Conservation (phyloP, 1,140 invertebrate genomes). For the Rhyacophila brunnea region DNA sequence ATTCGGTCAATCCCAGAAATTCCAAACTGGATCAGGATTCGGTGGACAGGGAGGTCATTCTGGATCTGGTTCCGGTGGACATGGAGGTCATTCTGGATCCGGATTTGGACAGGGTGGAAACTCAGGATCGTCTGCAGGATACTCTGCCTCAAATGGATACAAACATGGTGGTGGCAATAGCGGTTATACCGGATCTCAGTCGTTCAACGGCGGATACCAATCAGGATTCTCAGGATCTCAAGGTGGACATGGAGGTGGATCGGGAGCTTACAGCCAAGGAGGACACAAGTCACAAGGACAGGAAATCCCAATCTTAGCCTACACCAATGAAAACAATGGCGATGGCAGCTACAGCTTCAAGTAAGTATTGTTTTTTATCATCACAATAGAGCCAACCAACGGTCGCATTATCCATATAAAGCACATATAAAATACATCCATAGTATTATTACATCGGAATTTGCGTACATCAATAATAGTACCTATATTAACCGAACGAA, state of each 20-base stretch:
- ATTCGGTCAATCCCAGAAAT: slow-evolving; percentile 3
- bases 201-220: slow-evolving; percentile 16
- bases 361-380: no score
- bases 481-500: no score
- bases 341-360: slow-evolving; percentile 41
- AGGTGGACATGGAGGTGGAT: neutral
- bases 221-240: slow-evolving; percentile 8
- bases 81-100: slow-evolving; percentile 1
- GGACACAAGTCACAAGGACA: slow-evolving; percentile 24
- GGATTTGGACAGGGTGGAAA: slow-evolving; percentile 9
- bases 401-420: no score
- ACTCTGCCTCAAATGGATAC: slow-evolving; percentile 2
- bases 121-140: slow-evolving; percentile 3
- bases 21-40: slow-evolving; percentile 2
- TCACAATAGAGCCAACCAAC: no score
- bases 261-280: slow-evolving; percentile 2
- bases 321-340: slow-evolving; percentile 40
- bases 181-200: slow-evolving; percentile 6
- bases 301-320: slow-evolving; percentile 35
- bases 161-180: neutral
- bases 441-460: no score
- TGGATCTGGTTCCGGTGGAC: slow-evolving; percentile 2
- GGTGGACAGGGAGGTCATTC: neutral
- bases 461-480: no score
- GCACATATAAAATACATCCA: no score